Base-by-base conservation (phyloP, 2,888 invertebrate species). In the Melanostoma mellinum region DNA sequence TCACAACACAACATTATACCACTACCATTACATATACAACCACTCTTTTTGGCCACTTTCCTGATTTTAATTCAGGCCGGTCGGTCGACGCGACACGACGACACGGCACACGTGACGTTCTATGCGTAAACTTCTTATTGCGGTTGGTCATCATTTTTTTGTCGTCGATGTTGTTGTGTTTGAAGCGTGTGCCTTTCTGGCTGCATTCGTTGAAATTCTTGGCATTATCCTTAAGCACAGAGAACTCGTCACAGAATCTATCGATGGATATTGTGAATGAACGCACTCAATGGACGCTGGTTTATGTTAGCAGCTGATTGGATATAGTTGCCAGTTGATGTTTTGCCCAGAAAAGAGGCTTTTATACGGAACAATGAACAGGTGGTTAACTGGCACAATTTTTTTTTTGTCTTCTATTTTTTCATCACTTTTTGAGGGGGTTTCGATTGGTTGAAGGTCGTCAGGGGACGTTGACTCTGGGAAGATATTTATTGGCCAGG, bases 161-260 rank as follows among this genome's bases (percentile, higher is more conserved):
- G 71, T 81, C 60, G 36, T 67, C 63, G 20, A 42, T 32, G 3
- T 58, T 58, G 58, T 40, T 58, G 32, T 53, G 40, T 65, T 33
- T 60, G 60, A 72, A 73, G 67, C 73, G 78, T 73, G 82, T 74
- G 82, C 69, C 82, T 82, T 82, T 73, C 82, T 82, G 82, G 82
- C 82, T 82, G 69, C 84, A 84, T 53, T 84, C 50, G 52, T 67
- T 9, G 44, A 84, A 84, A 46, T 84, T 84, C 75, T 84, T 84
- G 84, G 79, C 84, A 78, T 78, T 63, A 75, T 84, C 79, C 84
- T 84, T 84, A 63, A 40, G 55, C 53, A 58, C 35, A 72, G 55
- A 50, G 35, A 55, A n/a, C 55, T 77, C 78, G 48, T 78, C 77
- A 20, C 20, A 71, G 60, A 71, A 55, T 73, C 69, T 74, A 78